Conservation (phyloP, 1,140 invertebrate genomes). For the Pseudoatta argentina region DNA sequence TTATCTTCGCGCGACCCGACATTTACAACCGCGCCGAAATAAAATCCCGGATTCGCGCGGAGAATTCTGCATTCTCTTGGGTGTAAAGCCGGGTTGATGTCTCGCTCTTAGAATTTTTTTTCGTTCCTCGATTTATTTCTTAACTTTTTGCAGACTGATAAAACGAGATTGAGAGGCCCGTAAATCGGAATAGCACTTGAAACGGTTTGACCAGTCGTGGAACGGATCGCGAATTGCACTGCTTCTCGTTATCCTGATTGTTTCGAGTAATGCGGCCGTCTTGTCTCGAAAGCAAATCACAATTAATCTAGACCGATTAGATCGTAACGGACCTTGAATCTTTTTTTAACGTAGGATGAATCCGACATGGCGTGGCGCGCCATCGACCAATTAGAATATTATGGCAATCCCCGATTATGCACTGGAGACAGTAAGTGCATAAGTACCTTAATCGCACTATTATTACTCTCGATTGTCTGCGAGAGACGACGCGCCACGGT, state of each 20-base stretch:
- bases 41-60: conserved; percentile 17
- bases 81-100: background rate
- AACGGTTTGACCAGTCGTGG: background rate
- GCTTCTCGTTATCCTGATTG: background rate
- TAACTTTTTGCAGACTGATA: background rate
- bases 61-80: conserved; percentile 37
- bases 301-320: conserved; percentile 26
- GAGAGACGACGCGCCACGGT: conserved; percentile 5
- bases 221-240: background rate
- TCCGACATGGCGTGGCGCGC: background rate
- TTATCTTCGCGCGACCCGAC: conserved; percentile 1
- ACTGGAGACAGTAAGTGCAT: conserved; percentile 38
- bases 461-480: conserved; percentile 50
- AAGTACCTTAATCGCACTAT: conserved; percentile 46
- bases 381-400: conserved; percentile 37
- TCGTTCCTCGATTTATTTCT: background rate
- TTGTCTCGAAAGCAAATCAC: background rate
- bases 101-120: background rate
- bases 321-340: conserved; percentile 41
- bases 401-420: conserved; percentile 9
- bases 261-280: background rate
- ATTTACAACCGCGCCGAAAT: conserved; percentile 61
- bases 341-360: conserved; percentile 23
- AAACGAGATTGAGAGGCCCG: background rate
- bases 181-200: background rate